These are phyloP conservation scores for Acinonyx jubatus DNA, from an alignment of 2,113 vertebrate species.

Conservation along the genomic window DNA sequence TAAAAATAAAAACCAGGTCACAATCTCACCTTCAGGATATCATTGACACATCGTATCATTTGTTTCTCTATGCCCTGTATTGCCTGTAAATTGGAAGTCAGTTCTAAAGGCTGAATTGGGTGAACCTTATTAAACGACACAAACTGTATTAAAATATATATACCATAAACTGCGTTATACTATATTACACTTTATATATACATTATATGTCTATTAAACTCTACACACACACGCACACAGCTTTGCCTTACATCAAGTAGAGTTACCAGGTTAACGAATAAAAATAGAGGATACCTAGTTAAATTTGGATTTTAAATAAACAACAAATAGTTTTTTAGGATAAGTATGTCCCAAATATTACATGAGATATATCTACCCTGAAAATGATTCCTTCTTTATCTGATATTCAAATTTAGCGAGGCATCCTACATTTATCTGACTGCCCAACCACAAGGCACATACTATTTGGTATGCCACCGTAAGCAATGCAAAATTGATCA, in stretches of 20 bases:
- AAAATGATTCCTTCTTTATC: not conserved
- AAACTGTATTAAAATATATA: not conserved
- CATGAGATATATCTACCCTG: not conserved
- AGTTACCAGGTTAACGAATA: not conserved
- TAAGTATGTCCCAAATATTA: not conserved
- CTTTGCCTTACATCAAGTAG: not conserved
- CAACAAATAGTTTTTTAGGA: not conserved
- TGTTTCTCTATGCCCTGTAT: not conserved
- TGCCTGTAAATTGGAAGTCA: not conserved
- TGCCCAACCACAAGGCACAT: not conserved
- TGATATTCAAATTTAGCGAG: not conserved
- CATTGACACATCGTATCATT: not conserved
- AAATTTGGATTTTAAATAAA: slow-evolving; percentile 21
- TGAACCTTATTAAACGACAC: not conserved
- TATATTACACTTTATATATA: not conserved
- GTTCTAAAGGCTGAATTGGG: not conserved
- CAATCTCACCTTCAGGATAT: not conserved
- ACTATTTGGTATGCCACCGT: not conserved
- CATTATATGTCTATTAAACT: not conserved
- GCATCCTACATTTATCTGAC: not conserved
- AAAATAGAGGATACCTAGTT: not conserved
- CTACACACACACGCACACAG: not conserved
- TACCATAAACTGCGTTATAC: not conserved
- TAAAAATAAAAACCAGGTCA: not conserved
- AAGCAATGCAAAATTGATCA: not conserved